Percentiles rank a stretch among this genome's conserved stretches.
These are phyloP conservation scores for Podocnemis expansa DNA, from an alignment of 2,113 vertebrate genomes.

Conservation along the genomic window DNA sequence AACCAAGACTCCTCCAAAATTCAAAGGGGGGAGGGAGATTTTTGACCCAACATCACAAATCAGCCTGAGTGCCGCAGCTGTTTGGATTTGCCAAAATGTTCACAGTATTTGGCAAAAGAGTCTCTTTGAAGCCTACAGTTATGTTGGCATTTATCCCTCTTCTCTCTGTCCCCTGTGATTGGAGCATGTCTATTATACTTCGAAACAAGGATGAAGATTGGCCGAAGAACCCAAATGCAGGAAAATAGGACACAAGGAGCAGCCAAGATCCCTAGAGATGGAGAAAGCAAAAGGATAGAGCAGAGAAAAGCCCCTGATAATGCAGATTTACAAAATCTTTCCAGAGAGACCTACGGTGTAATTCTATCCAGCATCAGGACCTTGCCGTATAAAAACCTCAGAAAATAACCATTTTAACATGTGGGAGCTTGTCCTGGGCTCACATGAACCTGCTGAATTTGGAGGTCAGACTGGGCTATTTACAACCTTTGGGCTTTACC, in stretches of 20 bases:
- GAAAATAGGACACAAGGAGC: fast-evolving
- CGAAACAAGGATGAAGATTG: fast-evolving
- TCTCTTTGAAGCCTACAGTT: fast-evolving
- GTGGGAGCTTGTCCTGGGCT: constrained; percentile 14
- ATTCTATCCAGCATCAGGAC: not conserved
- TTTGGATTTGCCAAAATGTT: not conserved
- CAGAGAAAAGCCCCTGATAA: not conserved
- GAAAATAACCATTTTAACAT: constrained; percentile 12
- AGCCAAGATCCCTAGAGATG: not conserved
- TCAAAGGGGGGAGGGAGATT: not conserved
- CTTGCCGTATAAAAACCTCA: not conserved
- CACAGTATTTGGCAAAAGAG: fast-evolving
- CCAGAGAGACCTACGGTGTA: not conserved
- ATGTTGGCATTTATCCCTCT: not conserved
- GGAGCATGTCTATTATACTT: not conserved
- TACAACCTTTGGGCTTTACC: constrained; percentile 50
- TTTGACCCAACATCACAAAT: not conserved
- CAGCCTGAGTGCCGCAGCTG: not conserved
- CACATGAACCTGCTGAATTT: constrained; percentile 43
- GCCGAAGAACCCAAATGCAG: not conserved
- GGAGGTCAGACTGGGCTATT: not conserved
- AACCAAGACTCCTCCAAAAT: not conserved
- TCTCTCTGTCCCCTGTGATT: not conserved
- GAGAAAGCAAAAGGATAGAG: not conserved
- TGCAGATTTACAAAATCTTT: not conserved